Base-by-base conservation (phyloP, 2,113 vertebrate genomes). In the Leucosticte australis region DNA sequence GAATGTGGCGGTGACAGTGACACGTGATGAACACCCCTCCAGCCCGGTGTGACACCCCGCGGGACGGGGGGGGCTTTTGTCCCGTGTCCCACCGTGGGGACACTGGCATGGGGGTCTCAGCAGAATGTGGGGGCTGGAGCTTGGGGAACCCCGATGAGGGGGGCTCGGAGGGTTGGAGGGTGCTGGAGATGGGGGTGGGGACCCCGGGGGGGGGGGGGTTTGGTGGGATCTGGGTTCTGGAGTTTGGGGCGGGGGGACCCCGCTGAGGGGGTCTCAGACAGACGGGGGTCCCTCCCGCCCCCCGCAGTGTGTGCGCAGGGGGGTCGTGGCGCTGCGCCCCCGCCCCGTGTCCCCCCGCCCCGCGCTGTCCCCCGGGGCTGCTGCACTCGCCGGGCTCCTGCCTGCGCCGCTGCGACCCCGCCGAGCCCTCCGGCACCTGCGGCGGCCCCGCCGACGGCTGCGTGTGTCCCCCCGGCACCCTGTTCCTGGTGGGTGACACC, bases 271-370 rank as follows among this genome's bases (percentile, higher is more conserved):
- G 15, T 10, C 73, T 39, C 73, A 31, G 3, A 16, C 50, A 9
- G 27, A 28, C 50, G 39, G 44, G 56, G 27, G 27, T 60, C 75
- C 9, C 28, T 62, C 67, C 19, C 13, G 4, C 39, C 39, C 26
- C 55, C 42, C 87, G 9, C 94, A 99, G 99, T 28, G 62, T 98
- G 63, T 99, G 99, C 80, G 44, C 88, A 5, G 87, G 88, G 3
- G 99, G 98, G 1, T 76, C 88, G 7, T 99, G 99, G 98, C 98
- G 98, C 90, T 99, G 99, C 96, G 96, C 97, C 0, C 87, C 97
- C 13, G 55, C 49, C 14, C 89, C 5, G 76, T 99, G 99, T 53
- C 95, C 97, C 18, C 67, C 94, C 22, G 97, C 94, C 11, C 93
- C 87, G 63, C 76, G 76, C 49, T 99, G 99, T 75, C 99, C 98